A percentile compares a stretch with the other conserved stretches of the same genome.
phyloP scores from a whole-genome alignment of 92 coral and sea anemone species.

The Epizoanthus fatuus region DNA sequence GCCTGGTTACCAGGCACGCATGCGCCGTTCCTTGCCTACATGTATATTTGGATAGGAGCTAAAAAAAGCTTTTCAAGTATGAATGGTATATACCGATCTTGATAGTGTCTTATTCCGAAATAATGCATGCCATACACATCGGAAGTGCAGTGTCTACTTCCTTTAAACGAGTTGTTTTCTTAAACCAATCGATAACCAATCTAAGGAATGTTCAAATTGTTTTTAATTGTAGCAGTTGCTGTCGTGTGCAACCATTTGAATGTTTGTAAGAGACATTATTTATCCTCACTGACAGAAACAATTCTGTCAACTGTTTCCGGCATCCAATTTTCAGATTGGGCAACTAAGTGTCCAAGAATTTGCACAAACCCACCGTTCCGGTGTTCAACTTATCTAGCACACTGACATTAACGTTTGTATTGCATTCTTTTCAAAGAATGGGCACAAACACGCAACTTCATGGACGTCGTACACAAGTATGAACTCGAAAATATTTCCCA shows the following conservation, averaged over 20 bases:
- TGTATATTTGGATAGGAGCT: not conserved
- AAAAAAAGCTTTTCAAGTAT: not conserved
- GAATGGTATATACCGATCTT: not conserved
- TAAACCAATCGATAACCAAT: constrained; percentile 33
- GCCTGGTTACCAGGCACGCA: constrained; percentile 18
- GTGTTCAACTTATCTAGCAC: not conserved
- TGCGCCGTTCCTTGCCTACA: constrained; percentile 18
- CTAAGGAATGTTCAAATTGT: constrained; percentile 29
- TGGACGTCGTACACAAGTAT: not conserved
- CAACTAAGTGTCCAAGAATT: not conserved
- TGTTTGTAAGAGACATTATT: constrained; percentile 18
- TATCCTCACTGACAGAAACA: constrained; percentile 35
- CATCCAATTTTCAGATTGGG: not conserved
- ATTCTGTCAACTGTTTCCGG: constrained; percentile 52
- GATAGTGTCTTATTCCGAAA: constrained; percentile 11
- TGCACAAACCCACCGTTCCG: not conserved
- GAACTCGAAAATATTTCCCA: not conserved
- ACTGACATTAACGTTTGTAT: not conserved
- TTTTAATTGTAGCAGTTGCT: constrained; percentile 11
- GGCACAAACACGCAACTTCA: constrained; percentile 28
- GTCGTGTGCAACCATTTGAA: constrained; percentile 31
- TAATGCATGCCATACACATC: constrained; percentile 11
- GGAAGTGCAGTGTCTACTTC: constrained; percentile 41
- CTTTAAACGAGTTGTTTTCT: constrained; percentile 42
- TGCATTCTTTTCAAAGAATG: not conserved